A percentile compares a stretch with the other conserved stretches of the same genome.
These are phyloP conservation scores for Drosophila bocki DNA, from an alignment of 1,140 invertebrate genomes.

Conservation along the genomic window DNA sequence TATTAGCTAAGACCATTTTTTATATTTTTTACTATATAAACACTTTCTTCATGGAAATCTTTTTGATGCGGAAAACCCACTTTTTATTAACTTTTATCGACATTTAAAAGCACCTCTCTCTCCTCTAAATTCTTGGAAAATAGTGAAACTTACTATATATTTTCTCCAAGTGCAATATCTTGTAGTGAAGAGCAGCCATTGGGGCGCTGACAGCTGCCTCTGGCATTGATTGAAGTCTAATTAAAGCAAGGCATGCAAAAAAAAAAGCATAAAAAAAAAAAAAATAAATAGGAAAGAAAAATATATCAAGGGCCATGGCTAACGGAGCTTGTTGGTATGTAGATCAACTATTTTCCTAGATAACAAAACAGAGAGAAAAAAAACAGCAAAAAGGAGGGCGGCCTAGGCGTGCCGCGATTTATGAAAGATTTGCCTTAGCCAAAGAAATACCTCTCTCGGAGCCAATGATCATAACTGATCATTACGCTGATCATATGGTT, in stretches of 20 bases:
- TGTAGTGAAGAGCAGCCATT: constrained; percentile 26
- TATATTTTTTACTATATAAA: too few relatives aligned
- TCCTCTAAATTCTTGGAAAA: not conserved
- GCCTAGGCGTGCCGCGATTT: constrained; percentile 60
- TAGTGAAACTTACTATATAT: not conserved
- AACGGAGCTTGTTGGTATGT: constrained; percentile 58
- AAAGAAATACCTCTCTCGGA: constrained; percentile 16
- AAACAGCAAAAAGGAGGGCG: constrained; percentile 26
- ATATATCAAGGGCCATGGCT: constrained; percentile 47
- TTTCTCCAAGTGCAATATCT: not conserved
- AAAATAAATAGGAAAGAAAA: constrained; percentile 5
- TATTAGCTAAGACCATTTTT: too few relatives aligned
- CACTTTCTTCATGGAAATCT: too few relatives aligned
- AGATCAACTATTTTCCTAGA: constrained; percentile 52
- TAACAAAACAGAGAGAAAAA: not conserved
- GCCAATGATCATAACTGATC: constrained; percentile 78
- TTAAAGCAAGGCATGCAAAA: constrained; percentile 66
- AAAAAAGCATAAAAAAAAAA: not conserved
- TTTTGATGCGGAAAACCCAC: too few relatives aligned
- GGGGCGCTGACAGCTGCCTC: constrained; percentile 56
- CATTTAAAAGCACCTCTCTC: too few relatives aligned
- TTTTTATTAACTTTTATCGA: too few relatives aligned
- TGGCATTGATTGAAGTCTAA: constrained; percentile 83
- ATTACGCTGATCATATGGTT: constrained; percentile 82
- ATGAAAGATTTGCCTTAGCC: constrained; percentile 39